phyloP scores from a whole-genome alignment of 2,113 vertebrate species.

The Leiothrix lutea region DNA sequence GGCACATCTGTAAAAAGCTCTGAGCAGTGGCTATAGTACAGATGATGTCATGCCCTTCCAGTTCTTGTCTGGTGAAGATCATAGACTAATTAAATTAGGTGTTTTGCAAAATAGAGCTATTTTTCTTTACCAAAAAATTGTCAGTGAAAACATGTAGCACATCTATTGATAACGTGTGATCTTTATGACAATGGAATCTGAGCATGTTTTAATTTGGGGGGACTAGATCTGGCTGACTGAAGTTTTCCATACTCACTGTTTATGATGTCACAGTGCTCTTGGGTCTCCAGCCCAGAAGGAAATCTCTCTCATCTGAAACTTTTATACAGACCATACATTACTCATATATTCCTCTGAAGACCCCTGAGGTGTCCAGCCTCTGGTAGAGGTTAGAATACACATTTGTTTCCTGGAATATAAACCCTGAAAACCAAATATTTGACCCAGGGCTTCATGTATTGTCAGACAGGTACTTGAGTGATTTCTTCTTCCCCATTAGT shows the following conservation, averaged over 20 bases:
- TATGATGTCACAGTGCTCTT: background rate
- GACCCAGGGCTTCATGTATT: background rate
- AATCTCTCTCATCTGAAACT: background rate
- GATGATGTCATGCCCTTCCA: background rate
- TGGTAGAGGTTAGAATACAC: background rate
- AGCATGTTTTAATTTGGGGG: background rate
- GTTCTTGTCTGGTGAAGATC: background rate
- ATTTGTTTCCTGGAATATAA: background rate
- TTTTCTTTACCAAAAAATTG: background rate
- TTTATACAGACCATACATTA: background rate
- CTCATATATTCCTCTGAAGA: background rate
- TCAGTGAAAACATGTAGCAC: background rate
- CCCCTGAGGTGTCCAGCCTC: background rate
- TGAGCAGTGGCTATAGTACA: background rate
- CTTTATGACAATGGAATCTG: background rate
- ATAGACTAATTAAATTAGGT: background rate
- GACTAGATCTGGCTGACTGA: no score
- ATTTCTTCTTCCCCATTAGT: background rate
- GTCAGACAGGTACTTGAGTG: background rate
- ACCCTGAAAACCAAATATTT: background rate
- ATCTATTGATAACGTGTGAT: background rate
- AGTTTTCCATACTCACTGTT: background rate
- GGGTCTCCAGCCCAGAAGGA: background rate
- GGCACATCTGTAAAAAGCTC: background rate
- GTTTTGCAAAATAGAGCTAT: background rate